Conservation (phyloP, 2,113 vertebrate species). For the Phylloscopus whistleri region DNA sequence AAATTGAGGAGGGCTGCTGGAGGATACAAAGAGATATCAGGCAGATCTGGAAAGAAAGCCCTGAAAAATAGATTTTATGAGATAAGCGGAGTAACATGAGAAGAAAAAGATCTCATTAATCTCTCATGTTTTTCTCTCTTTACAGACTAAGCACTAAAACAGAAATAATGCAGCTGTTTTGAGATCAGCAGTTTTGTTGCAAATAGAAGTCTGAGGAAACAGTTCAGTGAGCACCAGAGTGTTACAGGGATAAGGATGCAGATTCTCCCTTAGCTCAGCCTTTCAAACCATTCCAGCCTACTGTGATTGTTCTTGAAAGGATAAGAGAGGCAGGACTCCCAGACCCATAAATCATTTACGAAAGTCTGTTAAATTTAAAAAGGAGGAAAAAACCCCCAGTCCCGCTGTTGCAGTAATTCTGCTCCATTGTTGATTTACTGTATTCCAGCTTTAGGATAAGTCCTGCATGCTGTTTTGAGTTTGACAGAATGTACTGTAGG, state of each 20-base stretch:
- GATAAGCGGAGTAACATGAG: conserved; percentile 38
- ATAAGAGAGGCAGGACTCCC: neutral
- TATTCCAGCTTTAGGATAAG: neutral
- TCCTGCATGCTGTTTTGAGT: neutral
- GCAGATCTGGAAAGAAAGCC: conserved; percentile 39
- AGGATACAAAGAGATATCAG: conserved; percentile 35
- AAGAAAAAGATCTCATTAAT: conserved; percentile 62
- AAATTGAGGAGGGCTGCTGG: neutral
- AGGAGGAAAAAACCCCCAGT: neutral
- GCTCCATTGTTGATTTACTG: neutral
- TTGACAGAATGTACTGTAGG: neutral
- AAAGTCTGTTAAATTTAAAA: conserved; percentile 30
- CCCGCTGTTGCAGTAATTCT: neutral
- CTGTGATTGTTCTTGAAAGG: conserved; percentile 20
- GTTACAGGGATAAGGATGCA: neutral
- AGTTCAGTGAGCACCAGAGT: neutral
- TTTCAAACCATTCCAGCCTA: conserved; percentile 43
- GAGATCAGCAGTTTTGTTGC: conserved; percentile 51
- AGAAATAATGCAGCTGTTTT: conserved; percentile 53
- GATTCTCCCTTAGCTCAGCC: conserved; percentile 33
- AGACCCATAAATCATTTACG: conserved; percentile 29
- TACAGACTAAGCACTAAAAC: conserved; percentile 44
- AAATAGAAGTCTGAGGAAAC: neutral
- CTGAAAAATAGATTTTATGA: conserved; percentile 53
- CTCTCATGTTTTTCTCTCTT: conserved; percentile 46